Conservation (phyloP, 2,888 invertebrate species). For the Nipponacmea schrenckii region DNA sequence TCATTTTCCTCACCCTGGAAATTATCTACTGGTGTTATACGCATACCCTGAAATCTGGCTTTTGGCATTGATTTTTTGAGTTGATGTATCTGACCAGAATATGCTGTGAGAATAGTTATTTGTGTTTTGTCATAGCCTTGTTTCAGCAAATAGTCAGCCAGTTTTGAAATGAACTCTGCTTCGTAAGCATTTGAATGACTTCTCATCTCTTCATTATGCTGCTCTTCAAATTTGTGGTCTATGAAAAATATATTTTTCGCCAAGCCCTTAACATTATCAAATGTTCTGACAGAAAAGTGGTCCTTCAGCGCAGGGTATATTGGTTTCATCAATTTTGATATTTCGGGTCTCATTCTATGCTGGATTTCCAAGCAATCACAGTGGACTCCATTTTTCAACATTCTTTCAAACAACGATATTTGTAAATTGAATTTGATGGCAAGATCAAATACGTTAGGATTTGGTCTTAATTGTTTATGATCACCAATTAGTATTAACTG, state of each 20-base stretch:
- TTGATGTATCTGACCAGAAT: slow-evolving; percentile 56
- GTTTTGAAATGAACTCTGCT: slow-evolving; percentile 48
- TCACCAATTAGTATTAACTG: slow-evolving; percentile 86
- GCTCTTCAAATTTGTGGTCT: slow-evolving; percentile 48
- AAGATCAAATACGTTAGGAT: slow-evolving; percentile 76
- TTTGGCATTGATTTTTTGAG: slow-evolving; percentile 46
- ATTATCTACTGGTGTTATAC: slow-evolving; percentile 56
- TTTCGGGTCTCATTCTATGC: slow-evolving; percentile 70
- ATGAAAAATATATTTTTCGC: slow-evolving; percentile 54
- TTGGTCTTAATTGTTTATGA: slow-evolving; percentile 82
- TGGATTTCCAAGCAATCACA: slow-evolving; percentile 74
- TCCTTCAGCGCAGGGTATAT: slow-evolving; percentile 49
- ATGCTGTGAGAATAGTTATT: slow-evolving; percentile 60
- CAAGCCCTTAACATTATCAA: slow-evolving; percentile 49
- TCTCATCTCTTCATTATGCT: slow-evolving; percentile 33
- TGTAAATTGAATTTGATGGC: slow-evolving; percentile 75
- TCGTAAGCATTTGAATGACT: slow-evolving; percentile 57
- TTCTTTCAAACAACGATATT: slow-evolving; percentile 82
- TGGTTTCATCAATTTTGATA: slow-evolving; percentile 38
- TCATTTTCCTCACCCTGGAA: slow-evolving; percentile 66
- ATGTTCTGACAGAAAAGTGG: slow-evolving; percentile 45
- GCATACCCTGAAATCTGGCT: slow-evolving; percentile 32
- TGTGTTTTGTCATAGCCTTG: slow-evolving; percentile 55
- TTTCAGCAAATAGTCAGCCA: slow-evolving; percentile 53
- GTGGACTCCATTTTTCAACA: slow-evolving; percentile 76